Conservation (phyloP, 2,888 invertebrate genomes). For the Drosophila picticornis region DNA sequence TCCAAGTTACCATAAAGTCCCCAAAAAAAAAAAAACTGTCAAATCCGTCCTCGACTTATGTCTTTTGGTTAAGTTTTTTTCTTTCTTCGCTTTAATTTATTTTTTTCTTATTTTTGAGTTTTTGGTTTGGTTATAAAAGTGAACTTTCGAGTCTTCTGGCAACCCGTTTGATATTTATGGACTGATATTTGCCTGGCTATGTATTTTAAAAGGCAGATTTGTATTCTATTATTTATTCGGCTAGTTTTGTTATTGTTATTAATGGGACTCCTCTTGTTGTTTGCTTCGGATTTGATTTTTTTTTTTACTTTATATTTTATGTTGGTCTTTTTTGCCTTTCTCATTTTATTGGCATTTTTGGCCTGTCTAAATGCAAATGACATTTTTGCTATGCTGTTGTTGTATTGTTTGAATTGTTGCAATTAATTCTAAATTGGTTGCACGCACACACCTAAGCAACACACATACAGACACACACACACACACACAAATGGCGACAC, state of each 20-base stretch:
- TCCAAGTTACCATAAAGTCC: not conserved
- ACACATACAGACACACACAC: not conserved
- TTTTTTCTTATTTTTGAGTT: conserved; percentile 11
- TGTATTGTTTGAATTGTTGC: conserved; percentile 58
- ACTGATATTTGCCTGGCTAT: conserved; percentile 56
- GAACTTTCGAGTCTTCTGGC: conserved; percentile 75
- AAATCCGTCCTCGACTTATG: conserved; percentile 19
- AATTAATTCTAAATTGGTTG: conserved; percentile 64
- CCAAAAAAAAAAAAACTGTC: conserved; percentile 2
- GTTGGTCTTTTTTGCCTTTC: conserved; percentile 67
- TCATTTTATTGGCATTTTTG: conserved; percentile 55
- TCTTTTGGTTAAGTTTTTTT: conserved; percentile 20
- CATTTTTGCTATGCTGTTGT: conserved; percentile 18
- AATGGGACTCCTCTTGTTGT: conserved; percentile 49
- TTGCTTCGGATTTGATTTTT: conserved; percentile 20
- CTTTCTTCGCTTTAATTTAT: conserved; percentile 28
- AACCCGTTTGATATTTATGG: conserved; percentile 77
- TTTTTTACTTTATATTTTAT: conserved; percentile 48
- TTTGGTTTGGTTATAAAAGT: conserved; percentile 55
- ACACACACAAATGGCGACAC: conserved; percentile 9
- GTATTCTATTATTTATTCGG: conserved; percentile 69
- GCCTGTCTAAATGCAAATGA: conserved; percentile 47
- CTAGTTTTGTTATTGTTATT: conserved; percentile 61
- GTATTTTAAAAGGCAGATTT: conserved; percentile 52
- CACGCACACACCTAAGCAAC: conserved; percentile 30